Percentiles rank a stretch among this genome's conserved stretches.
Evolutionary conservation across 1,140 invertebrate genomes (phyloP).

Genomic region (Magallana angulata): DNA sequence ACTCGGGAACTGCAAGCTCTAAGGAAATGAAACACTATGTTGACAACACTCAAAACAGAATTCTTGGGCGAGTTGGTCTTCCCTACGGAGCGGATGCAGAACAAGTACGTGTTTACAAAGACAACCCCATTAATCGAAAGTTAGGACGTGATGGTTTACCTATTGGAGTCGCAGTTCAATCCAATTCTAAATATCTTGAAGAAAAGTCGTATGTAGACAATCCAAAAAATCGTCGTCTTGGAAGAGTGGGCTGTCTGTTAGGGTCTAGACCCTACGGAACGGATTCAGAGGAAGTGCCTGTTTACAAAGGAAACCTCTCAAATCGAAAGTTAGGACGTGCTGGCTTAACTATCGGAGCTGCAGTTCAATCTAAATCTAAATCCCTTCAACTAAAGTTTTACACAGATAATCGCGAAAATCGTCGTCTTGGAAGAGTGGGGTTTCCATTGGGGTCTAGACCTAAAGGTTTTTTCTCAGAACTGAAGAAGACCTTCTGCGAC

Average conservation of each 20-base stretch:
- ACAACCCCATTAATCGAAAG: slow-evolving; percentile 50
- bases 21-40: slow-evolving; percentile 47
- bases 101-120: slow-evolving; percentile 38
- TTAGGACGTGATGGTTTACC: slow-evolving; percentile 56
- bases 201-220: slow-evolving; percentile 48
- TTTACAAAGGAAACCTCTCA: slow-evolving; percentile 47
- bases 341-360: slow-evolving; percentile 46
- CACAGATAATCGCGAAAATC: slow-evolving; percentile 44
- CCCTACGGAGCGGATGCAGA: slow-evolving; percentile 21
- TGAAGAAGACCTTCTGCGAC: slow-evolving; percentile 43
- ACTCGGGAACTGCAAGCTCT: not conserved
- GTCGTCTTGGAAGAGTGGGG: slow-evolving; percentile 38
- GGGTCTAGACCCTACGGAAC: slow-evolving; percentile 20
- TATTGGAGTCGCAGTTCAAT: slow-evolving; percentile 26
- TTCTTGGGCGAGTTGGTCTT: slow-evolving; percentile 46
- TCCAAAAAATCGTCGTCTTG: slow-evolving; percentile 25
- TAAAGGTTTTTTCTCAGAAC: not conserved
- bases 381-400: slow-evolving; percentile 13
- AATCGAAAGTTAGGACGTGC: slow-evolving; percentile 58
- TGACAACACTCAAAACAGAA: slow-evolving; percentile 54
- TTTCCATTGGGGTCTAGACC: slow-evolving; percentile 35
- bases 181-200: not conserved
- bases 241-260: slow-evolving; percentile 40
- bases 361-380: not conserved
- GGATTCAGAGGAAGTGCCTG: not conserved